Conservation (phyloP, 1,140 invertebrate species). For the Calephelis nemesis region DNA sequence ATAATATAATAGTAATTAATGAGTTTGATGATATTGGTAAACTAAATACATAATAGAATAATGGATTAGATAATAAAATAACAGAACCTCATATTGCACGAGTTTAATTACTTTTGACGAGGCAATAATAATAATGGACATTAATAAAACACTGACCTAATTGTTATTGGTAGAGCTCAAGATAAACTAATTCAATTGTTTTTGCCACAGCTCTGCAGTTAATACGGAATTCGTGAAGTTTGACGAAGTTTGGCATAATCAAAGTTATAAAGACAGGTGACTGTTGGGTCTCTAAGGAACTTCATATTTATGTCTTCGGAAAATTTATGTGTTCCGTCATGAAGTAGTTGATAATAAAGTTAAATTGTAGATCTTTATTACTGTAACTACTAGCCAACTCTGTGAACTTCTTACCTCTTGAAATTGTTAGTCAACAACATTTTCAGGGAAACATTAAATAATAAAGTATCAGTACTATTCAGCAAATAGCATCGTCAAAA, state of each 20-base stretch:
- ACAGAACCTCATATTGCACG: too few species aligned
- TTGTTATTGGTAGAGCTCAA: conserved; percentile 1
- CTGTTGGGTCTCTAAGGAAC: conserved; percentile 44
- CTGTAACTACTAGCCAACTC: too few species aligned
- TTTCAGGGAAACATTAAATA: too few species aligned
- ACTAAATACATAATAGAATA: too few species aligned
- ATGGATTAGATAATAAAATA: too few species aligned
- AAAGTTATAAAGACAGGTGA: conserved; percentile 49
- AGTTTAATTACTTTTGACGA: too few species aligned
- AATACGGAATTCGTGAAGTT: conserved; percentile 28
- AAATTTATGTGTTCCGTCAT: conserved; percentile 14
- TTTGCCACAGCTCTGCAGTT: not conserved
- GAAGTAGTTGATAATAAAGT: not conserved
- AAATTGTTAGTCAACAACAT: too few species aligned
- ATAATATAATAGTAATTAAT: too few species aligned
- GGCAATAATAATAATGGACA: not conserved
- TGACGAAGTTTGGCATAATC: conserved; percentile 46
- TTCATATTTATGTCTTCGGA: conserved; percentile 48
- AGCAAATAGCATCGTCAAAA: too few species aligned
- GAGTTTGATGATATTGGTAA: too few species aligned
- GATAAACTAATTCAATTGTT: not conserved
- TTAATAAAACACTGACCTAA: not conserved
- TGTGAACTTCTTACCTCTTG: too few species aligned
- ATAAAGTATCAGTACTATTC: too few species aligned
- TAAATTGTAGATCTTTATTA: not conserved